These are phyloP conservation scores for Eristalinus sepulchralis DNA, from an alignment of 2,888 invertebrate genomes.

Conservation along the genomic window DNA sequence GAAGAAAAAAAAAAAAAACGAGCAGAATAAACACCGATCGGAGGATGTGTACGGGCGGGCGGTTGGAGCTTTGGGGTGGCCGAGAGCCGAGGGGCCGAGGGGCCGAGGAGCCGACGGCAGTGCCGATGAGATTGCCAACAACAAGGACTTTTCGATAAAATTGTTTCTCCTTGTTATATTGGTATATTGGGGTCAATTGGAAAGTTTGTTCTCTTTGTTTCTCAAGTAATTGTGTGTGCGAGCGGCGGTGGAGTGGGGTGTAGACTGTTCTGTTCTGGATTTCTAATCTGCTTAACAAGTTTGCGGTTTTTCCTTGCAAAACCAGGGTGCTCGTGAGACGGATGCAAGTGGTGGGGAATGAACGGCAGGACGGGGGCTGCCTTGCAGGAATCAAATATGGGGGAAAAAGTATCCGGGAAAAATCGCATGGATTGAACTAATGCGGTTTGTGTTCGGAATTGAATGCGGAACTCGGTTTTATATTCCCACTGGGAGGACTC, in stretches of 20 bases:
- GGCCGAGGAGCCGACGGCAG: no score
- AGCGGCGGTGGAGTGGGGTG: not conserved
- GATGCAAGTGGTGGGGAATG: not conserved
- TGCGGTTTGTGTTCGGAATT: conserved; percentile 60
- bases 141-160: conserved; percentile 67
- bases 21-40: not conserved
- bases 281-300: conserved; percentile 70
- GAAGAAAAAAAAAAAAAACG: conserved; percentile 17
- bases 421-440: conserved; percentile 44
- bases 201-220: conserved; percentile 67
- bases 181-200: conserved; percentile 64
- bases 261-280: conserved; percentile 41
- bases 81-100: no score
- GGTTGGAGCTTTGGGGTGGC: not conserved
- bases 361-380: not conserved
- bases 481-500: conserved; percentile 47
- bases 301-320: conserved; percentile 48
- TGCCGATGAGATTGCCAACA: not conserved
- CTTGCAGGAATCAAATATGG: conserved; percentile 36
- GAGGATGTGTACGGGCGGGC: not conserved
- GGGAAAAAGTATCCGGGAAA: conserved; percentile 22
- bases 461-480: conserved; percentile 51
- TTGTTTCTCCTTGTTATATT: conserved; percentile 45
- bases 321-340: not conserved
- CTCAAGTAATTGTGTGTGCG: conserved; percentile 56